Evolutionary conservation across 2,888 invertebrate species (phyloP), one percentile per base, ranked within the genome.

Genomic region (Microctonus hyperodae): DNA sequence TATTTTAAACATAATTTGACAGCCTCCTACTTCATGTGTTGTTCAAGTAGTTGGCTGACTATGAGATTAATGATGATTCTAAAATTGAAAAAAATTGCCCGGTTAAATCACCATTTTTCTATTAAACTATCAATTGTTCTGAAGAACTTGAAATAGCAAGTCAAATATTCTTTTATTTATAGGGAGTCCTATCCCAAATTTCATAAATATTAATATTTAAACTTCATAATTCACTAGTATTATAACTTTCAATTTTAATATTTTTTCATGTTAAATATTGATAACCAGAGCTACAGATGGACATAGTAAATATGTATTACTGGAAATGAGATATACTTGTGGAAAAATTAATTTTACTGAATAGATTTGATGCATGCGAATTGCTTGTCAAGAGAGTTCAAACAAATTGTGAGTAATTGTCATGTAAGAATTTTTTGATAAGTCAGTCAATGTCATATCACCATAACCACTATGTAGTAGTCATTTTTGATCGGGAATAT

Each of bases 381-480:
- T 22, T 23, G 20, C 10, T 48, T 60, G 31, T 31, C 16, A 58
- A 58, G 13, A 22, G 33, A 44, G 11, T 23, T 13, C 7, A 22
- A 28, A 35, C 16, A 28, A 64, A 23, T 22, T 23, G 11, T 51
- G 23, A 51, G 51, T 25, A 25, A 25, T 25, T 51, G 51, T 51
- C 51, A 51, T 35, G 31, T 11, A 64, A 55, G 59, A 58, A 50
- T 66, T 58, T 13, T 31, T 13, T 60, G 40, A 22, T 51, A 53
- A 67, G 65, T 65, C 69, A 76, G 74, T 77, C 76, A 78, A 78
- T 76, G 76, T 76, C 76, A 77, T 65, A 66, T 72, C 70, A 61
- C 71, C 70, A 67, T 75, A 76, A 76, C 65, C 71, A 69, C 68
- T 67, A 72, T 69, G 61, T 72, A 71, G 67, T 68, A 72, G 69